These are phyloP conservation scores for Lasioglossum villosulum DNA, from an alignment of 2,888 invertebrate species.

Conservation along the genomic window DNA sequence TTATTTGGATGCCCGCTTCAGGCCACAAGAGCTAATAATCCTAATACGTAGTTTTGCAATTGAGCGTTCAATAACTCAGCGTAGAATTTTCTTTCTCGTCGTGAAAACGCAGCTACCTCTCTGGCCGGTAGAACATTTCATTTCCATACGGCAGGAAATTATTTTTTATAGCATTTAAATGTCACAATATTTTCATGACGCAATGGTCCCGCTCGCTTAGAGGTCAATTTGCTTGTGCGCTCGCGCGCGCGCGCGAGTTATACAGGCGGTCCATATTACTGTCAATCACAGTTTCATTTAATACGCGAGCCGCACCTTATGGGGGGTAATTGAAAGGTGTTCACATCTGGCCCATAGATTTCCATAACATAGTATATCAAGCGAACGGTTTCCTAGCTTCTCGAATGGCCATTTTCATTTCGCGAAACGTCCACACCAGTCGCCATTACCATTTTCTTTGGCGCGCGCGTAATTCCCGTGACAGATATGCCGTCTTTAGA, in stretches of 20 bases:
- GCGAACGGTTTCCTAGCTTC: slow-evolving; percentile 31
- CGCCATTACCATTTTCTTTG: slow-evolving; percentile 20
- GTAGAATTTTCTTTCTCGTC: slow-evolving; percentile 9
- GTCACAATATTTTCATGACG: slow-evolving; percentile 45
- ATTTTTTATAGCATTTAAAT: slow-evolving; percentile 46
- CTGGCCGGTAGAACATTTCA: slow-evolving; percentile 18
- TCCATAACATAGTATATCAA: slow-evolving; percentile 17
- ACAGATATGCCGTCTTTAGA: slow-evolving; percentile 24
- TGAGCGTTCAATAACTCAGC: slow-evolving; percentile 1
- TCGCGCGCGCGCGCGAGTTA: slow-evolving; percentile 1
- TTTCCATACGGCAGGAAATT: slow-evolving; percentile 25
- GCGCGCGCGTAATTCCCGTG: slow-evolving; percentile 7
- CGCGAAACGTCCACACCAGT: neutral
- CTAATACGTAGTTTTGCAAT: neutral
- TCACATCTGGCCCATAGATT: slow-evolving; percentile 16
- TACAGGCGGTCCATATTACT: slow-evolving; percentile 26
- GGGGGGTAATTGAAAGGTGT: slow-evolving; percentile 40
- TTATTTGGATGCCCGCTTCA: neutral
- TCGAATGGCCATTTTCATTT: neutral
- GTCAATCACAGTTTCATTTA: slow-evolving; percentile 39
- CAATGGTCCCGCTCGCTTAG: slow-evolving; percentile 22
- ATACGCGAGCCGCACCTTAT: neutral
- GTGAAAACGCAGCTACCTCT: neutral
- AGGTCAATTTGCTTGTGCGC: slow-evolving; percentile 34
- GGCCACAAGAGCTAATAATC: neutral